Conservation (phyloP, 2,113 vertebrate species). For the Lagopus muta region DNA sequence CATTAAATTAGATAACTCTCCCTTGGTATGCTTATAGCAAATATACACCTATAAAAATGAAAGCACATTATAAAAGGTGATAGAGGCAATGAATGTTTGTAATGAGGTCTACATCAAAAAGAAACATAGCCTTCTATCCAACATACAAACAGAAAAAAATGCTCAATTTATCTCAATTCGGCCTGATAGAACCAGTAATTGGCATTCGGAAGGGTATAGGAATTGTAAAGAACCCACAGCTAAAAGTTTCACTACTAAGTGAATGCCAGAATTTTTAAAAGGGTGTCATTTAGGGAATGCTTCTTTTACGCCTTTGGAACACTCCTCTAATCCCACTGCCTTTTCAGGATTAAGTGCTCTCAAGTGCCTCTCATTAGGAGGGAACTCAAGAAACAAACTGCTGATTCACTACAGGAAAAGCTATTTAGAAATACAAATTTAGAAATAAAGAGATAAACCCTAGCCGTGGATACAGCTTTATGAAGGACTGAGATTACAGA, state of each 20-base stretch:
- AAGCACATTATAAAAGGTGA: background rate
- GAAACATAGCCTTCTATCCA: background rate
- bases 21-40: background rate
- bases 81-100: background rate
- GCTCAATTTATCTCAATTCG: background rate
- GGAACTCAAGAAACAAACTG: background rate
- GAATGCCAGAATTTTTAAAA: background rate
- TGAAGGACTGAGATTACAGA: background rate
- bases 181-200: background rate
- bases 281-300: background rate
- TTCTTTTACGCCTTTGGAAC: background rate
- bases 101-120: background rate
- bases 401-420: background rate
- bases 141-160: background rate
- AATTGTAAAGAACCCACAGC: background rate
- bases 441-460: background rate
- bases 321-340: background rate
- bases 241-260: background rate
- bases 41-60: background rate
- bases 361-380: background rate
- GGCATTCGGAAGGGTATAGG: background rate
- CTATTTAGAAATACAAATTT: background rate
- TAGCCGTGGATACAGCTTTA: background rate
- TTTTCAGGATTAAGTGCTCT: background rate
- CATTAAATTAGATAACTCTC: background rate